Evolutionary conservation across 2,888 invertebrate species (phyloP).

Genomic region (Tenthredo distinguenda): DNA sequence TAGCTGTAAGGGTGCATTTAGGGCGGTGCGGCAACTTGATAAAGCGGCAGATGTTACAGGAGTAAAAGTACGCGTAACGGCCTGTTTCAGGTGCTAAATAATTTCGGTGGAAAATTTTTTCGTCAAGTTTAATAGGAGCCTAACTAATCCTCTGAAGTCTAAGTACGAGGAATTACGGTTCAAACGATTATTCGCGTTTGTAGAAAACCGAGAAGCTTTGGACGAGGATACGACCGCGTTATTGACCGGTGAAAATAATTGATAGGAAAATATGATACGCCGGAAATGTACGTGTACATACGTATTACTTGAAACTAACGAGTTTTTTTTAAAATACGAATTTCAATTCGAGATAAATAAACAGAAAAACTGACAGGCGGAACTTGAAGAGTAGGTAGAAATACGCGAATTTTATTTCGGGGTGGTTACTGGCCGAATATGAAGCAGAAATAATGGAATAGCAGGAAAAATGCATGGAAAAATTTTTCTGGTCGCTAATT

Average conservation of each 20-base stretch:
- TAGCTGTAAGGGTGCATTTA: background rate
- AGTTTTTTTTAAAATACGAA: background rate
- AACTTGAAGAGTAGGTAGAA: background rate
- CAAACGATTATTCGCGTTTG: background rate
- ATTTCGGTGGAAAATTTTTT: background rate
- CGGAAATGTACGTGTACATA: no score
- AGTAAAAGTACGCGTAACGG: background rate
- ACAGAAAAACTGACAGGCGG: background rate
- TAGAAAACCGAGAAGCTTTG: background rate
- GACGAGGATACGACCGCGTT: background rate
- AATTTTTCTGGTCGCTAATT: background rate
- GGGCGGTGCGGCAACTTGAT: background rate
- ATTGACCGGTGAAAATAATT: background rate
- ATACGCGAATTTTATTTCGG: background rate
- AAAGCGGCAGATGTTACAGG: background rate
- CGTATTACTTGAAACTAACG: background rate
- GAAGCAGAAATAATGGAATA: background rate
- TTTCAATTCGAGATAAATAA: background rate
- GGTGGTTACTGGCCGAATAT: background rate
- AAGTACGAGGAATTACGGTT: no score
- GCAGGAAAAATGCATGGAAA: background rate
- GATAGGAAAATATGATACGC: background rate
- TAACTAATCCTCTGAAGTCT: no score
- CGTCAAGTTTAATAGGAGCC: no score
- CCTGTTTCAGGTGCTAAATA: background rate